Evolutionary conservation across 1,140 invertebrate species (phyloP).

Genomic region (Drosophila simulans): DNA sequence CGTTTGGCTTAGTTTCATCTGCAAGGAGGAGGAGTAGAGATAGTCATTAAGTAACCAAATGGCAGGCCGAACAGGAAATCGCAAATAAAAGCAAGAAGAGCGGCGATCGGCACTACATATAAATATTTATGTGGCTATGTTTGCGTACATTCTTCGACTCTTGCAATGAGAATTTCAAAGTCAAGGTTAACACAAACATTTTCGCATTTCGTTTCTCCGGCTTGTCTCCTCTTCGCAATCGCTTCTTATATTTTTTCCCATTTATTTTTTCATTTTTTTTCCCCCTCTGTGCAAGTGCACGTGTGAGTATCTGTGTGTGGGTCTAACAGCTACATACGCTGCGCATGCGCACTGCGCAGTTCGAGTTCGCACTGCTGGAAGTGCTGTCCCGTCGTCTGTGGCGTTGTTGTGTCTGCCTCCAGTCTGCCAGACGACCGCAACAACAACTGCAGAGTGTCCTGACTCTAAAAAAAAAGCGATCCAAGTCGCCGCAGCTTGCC

Average conservation of each 20-base stretch:
- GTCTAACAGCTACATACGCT: constrained; percentile 67
- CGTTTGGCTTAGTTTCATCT: constrained; percentile 26
- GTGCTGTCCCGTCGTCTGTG: constrained; percentile 22
- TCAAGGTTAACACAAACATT: constrained; percentile 75
- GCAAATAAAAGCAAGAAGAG: constrained; percentile 30
- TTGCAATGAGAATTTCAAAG: constrained; percentile 79
- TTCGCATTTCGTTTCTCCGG: constrained; percentile 30
- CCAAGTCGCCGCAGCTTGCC: constrained; percentile 28
- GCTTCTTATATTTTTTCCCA: constrained; percentile 14
- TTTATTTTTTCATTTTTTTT: not conserved
- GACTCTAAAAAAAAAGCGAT: constrained; percentile 15
- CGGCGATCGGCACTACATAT: not conserved
- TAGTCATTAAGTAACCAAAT: constrained; percentile 19
- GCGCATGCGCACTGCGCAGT: constrained; percentile 60
- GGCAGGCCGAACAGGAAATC: constrained; percentile 29
- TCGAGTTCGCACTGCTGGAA: constrained; percentile 32
- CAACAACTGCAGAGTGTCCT: constrained; percentile 4
- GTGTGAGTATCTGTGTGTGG: constrained; percentile 31
- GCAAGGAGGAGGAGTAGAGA: constrained; percentile 1
- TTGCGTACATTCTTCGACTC: constrained; percentile 45
- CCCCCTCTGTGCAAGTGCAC: constrained; percentile 46
- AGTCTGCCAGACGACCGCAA: constrained; percentile 42
- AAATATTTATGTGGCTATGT: constrained; percentile 14
- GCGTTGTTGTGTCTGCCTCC: constrained; percentile 27
- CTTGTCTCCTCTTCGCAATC: constrained; percentile 31